Base-by-base conservation (phyloP, 23 tunicate genomes). In the Halocynthia aurantium region DNA sequence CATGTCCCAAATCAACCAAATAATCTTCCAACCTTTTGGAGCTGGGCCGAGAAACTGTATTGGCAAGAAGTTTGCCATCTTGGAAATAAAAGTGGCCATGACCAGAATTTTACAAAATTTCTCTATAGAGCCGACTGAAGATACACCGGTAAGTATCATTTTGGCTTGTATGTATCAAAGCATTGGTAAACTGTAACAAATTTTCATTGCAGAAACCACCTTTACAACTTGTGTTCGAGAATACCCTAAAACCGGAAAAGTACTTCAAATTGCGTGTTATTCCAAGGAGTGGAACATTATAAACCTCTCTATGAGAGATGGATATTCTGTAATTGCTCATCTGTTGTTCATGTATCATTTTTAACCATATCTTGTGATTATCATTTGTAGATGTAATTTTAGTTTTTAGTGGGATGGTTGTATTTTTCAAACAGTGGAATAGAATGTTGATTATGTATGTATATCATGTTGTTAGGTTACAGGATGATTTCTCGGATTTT, bases 11-110 rank as follows among this genome's bases (percentile, higher is more conserved):
- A 79, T 85, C 72, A 83, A 85, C 53, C 83, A 79, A 5, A 71
- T 85, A 68, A 55, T 85, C n/a, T 78, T 71, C 52, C 83, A 78
- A 72, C 89, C 89, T 0, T 85, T 85, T 52, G 89, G 89, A 51
- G 89, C 69, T 6, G 89, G 89, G 7, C 89, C 89, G 9, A 73
- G 89, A 10, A 85, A 85, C 61, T 78, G 82, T 19, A 72, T 85
- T 64, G 89, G 84, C 52, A 79, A 61, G 80, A 85, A 84, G 54
- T 72, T 85, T 52, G 89, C 89, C 11, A 8, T 84, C 60, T 7
- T 84, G 73, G 89, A 73, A 71, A 78, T 84, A 17, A 78, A 78
- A 20, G 56, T 78, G 20, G 89, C 89, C 8, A 19, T 84, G 60
- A 78, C 83, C 73, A 78, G 64, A 21, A 49, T 84, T 40, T 53